Evolutionary conservation across 1,140 invertebrate genomes (phyloP), one percentile per base, ranked within the genome.

Genomic region (Triops longicaudatus): DNA sequence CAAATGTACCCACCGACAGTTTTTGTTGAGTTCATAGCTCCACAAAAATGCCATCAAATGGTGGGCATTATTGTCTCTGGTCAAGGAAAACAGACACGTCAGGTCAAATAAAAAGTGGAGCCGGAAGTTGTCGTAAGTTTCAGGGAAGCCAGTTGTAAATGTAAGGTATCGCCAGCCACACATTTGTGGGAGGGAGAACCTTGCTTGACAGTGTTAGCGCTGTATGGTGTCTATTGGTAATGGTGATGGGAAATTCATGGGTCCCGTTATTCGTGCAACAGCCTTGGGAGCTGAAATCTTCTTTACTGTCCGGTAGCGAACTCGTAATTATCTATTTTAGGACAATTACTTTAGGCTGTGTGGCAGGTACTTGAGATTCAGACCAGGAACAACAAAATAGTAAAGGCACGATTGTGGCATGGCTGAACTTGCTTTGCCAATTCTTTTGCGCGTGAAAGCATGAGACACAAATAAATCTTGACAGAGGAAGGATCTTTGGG

Each of bases 231-330:
- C 50, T 22, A 63, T 63, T 63, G 14, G 50, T 17, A 22, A 63
- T 63, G 50, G 22, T n/a, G 50, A 63, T 63, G 50, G 50, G 50
- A 63, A 63, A 63, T 63, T 63, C 50, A 14, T 63, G 50, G 50
- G 50, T 63, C 50, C 50, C 50, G 50, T 63, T 63, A 63, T 63
- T n/a, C 50, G 14, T 63, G 5, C 50, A n/a, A 63, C 14, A 17
- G 50, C 50, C 50, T 14, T 63, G n/a, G 50, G 50, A 63, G 50
- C 50, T 63, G 22, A 63, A 17, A 22, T 17, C 50, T 17, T 63
- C 50, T 63, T 6, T 17, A 63, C 17, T 14, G 50, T 63, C 50
- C 50, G 50, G 50, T 63, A 63, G 50, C 50, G 50, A 63, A 63
- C 50, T 14, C 50, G 14, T n/a, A 22, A n/a, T 14, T 63, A 63